Conservation (phyloP, 2,888 invertebrate species). For the Hypercompe scribonia region DNA sequence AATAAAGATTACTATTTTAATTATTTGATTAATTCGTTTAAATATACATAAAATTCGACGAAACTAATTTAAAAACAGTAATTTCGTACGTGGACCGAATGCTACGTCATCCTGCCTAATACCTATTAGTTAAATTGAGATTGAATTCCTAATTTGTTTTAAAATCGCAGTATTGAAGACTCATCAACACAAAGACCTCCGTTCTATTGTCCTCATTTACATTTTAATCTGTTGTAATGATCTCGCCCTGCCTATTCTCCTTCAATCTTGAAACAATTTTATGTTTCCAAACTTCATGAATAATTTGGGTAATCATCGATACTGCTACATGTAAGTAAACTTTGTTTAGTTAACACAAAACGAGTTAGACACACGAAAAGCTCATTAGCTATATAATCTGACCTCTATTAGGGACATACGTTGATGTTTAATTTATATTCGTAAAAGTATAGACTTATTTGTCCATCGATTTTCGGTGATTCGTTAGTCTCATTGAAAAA, state of each 20-base stretch:
- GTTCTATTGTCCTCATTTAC: background rate
- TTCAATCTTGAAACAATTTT: constrained; percentile 1
- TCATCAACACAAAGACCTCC: background rate
- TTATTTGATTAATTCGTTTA: background rate
- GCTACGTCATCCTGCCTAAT: too few species aligned
- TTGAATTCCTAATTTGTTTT: background rate
- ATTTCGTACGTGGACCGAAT: background rate
- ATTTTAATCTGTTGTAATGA: constrained; percentile 1
- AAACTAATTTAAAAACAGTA: background rate
- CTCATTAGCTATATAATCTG: background rate
- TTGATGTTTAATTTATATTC: background rate
- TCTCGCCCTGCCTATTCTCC: background rate
- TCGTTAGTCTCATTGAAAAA: too few species aligned
- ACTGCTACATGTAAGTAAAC: background rate
- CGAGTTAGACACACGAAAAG: background rate
- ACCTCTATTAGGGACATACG: background rate
- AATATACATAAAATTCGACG: background rate
- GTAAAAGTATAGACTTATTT: too few species aligned
- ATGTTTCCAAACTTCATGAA: background rate
- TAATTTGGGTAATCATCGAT: background rate
- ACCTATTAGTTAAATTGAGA: background rate
- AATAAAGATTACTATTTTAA: too few species aligned
- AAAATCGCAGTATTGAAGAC: background rate
- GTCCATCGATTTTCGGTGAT: too few species aligned
- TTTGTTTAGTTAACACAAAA: background rate